A percentile compares a stretch with the other conserved stretches of the same genome.
phyloP scores from a whole-genome alignment of 35 echinoderm and acorn worm species.

The Ophioderma brevispina region DNA sequence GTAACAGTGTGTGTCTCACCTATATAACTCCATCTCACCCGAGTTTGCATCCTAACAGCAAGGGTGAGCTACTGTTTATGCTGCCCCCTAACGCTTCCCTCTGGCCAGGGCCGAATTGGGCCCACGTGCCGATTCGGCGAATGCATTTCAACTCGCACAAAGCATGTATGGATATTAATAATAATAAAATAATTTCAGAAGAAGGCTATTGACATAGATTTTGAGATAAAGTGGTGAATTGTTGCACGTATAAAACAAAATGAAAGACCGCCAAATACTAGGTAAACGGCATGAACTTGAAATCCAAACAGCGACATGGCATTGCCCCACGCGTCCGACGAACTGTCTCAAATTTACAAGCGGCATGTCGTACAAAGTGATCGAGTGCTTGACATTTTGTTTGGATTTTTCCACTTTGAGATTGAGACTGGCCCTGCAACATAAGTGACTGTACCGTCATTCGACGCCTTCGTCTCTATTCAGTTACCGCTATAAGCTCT shows the following conservation, averaged over 20 bases:
- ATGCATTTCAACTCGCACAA: neutral
- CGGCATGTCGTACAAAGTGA: neutral
- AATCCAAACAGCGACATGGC: neutral
- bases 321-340: neutral
- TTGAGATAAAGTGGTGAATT: neutral
- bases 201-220: constrained; percentile 2
- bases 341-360: neutral
- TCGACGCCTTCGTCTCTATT: no score
- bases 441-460: no score
- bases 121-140: neutral
- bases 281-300: neutral
- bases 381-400: neutral
- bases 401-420: neutral
- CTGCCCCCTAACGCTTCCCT: neutral
- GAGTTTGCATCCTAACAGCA: no score
- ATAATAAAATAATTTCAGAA: neutral
- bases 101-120: neutral
- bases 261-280: neutral
- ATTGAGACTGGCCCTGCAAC: no score
- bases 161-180: neutral
- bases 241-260: neutral
- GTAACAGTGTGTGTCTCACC: neutral
- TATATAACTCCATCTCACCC: no score
- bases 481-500: no score
- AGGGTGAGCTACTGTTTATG: neutral